Percentiles rank a stretch among this genome's conserved stretches.
These are phyloP conservation scores for Nothura maculosa DNA, from an alignment of 2,797 vertebrate species.

Conservation along the genomic window DNA sequence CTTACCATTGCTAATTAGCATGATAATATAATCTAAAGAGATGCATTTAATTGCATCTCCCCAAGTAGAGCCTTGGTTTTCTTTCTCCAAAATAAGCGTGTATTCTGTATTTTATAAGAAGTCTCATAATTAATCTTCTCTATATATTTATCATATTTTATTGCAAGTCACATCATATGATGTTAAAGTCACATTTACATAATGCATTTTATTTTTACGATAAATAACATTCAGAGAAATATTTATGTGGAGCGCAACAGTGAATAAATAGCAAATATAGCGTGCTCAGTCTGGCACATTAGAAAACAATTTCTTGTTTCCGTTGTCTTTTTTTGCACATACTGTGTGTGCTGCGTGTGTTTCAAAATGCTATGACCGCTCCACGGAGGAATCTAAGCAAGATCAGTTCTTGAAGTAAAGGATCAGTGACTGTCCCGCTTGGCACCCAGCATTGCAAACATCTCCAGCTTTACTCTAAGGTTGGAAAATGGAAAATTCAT, in stretches of 20 bases:
- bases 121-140: constrained; percentile 62
- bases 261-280: not conserved
- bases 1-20: constrained; percentile 57
- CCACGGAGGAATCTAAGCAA: constrained; percentile 35
- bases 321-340: not conserved
- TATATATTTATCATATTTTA: constrained; percentile 61
- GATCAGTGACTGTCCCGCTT: constrained; percentile 23
- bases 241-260: constrained; percentile 14
- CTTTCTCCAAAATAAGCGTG: constrained; percentile 48
- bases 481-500: not conserved
- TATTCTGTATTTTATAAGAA: constrained; percentile 40
- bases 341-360: not conserved
- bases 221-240: constrained; percentile 39
- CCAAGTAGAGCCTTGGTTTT: constrained; percentile 23
- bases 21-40: constrained; percentile 66
- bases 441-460: constrained; percentile 60
- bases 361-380: constrained; percentile 42
- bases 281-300: not conserved
- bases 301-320: not conserved
- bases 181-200: constrained; percentile 50
- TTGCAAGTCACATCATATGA: constrained; percentile 63
- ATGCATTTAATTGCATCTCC: constrained; percentile 64
- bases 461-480: constrained; percentile 8
- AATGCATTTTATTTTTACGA: constrained; percentile 51
- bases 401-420: constrained; percentile 24